Evolutionary conservation across 2,113 vertebrate genomes (phyloP), one percentile per base, ranked within the genome.

Genomic region (Galeopterus variegatus): DNA sequence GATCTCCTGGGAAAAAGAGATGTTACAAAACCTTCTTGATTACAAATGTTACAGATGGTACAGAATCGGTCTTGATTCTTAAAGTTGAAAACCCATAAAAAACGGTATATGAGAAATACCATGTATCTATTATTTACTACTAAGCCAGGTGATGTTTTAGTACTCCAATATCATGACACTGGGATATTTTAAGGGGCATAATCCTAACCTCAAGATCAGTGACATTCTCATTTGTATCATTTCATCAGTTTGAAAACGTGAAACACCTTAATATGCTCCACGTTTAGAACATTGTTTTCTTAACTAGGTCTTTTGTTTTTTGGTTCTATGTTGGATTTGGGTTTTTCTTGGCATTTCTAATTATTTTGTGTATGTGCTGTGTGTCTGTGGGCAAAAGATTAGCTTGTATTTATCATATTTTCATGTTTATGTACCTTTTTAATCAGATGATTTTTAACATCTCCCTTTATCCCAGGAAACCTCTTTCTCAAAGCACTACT

Each of bases 1-100:
- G 41, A 41, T 41, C 41, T 41, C 41, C 41, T 41, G 41, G 41
- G 41, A 41, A 41, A 41, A 4, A 41, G 41, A 41, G 4, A 41
- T 41, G 41, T 41, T 41, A 41, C 41, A 41, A 41, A 41, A 41
- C 41, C 3, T 4, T 41, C 41, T 41, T 41, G 41, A 41, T 41
- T 41, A 41, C 41, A 41, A 41, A 41, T 41, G 41, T 41, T 41
- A 41, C 41, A 41, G 41, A 41, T 41, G 41, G 3, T 41, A 41
- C 41, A 41, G 41, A 41, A 41, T 41, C 41, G 41, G 41, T 65
- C 73, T 72, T 89, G 28, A 6, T 76, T 58, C 26, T 79, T 85
- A 54, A 85, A 56, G 14, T 64, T 96, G 80, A 85, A 93, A 90
- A 48, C 41, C 3, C 21, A 93, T 83, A 21, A 89, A 77, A 5